Evolutionary conservation across 2,797 vertebrate species (phyloP).

Genomic region (Chaunax sp.): DNA sequence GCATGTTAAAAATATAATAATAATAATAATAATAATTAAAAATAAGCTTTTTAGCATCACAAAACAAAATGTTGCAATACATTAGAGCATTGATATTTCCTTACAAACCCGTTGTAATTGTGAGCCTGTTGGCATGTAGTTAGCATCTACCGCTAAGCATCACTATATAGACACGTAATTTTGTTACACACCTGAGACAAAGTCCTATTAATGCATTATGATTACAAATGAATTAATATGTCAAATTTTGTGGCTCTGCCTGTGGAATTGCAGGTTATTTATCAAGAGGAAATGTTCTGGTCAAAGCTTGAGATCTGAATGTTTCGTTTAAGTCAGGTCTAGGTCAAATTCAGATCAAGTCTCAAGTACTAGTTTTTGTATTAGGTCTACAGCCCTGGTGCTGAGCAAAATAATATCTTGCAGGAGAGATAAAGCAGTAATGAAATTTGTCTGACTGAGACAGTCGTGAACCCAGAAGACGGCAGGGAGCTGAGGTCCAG

Average conservation of each 20-base stretch:
- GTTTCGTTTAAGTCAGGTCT: not conserved
- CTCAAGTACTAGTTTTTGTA: not conserved
- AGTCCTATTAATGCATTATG: too few relatives aligned
- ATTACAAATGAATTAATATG: not conserved
- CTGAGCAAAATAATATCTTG: constrained; percentile 15
- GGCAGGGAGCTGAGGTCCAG: constrained; percentile 31
- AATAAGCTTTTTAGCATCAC: too few relatives aligned
- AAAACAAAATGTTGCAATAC: not conserved
- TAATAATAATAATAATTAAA: too few relatives aligned
- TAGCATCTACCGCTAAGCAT: not conserved
- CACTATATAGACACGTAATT: not conserved
- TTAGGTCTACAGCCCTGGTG: not conserved
- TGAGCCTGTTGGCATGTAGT: not conserved
- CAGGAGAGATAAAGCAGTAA: constrained; percentile 19
- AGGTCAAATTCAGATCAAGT: not conserved
- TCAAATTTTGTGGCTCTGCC: not conserved
- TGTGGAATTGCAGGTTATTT: too few relatives aligned
- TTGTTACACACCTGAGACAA: not conserved
- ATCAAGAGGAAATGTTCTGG: too few relatives aligned
- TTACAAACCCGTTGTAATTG: not conserved
- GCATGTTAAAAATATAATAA: too few relatives aligned
- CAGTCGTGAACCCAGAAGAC: constrained; percentile 17
- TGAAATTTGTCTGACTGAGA: constrained; percentile 35
- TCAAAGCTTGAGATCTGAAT: not conserved
- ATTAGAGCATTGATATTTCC: not conserved